A percentile compares a stretch with the other conserved stretches of the same genome.
phyloP scores from a whole-genome alignment of 2,888 invertebrate species.

The Synergus gifuensis region DNA sequence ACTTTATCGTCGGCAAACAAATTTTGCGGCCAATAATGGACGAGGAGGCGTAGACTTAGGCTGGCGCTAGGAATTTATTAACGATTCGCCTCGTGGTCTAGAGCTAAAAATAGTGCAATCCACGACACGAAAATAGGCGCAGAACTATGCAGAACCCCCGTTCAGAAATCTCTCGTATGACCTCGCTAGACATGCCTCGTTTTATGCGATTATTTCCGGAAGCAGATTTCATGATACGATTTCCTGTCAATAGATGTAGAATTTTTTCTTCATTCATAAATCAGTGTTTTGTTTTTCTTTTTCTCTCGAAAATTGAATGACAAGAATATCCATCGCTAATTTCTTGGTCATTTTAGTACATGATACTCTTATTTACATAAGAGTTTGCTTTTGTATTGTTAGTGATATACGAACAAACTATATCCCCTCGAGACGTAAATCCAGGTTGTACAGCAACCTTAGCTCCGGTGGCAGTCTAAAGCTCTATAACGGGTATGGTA shows the following conservation, averaged over 20 bases:
- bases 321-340: too few species aligned
- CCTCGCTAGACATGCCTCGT: slow-evolving; percentile 44
- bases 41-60: slow-evolving; percentile 48
- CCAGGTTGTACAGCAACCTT: not conserved
- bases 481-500: not conserved
- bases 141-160: slow-evolving; percentile 67
- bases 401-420: too few species aligned
- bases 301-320: too few species aligned
- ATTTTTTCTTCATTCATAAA: not conserved
- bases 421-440: not conserved
- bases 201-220: slow-evolving; percentile 31
- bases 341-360: too few species aligned
- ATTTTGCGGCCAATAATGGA: slow-evolving; percentile 39
- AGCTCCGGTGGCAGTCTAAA: not conserved
- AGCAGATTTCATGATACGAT: not conserved
- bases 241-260: not conserved
- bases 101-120: slow-evolving; percentile 66
- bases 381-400: too few species aligned
- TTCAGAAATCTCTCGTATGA: slow-evolving; percentile 62
- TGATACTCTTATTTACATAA: too few species aligned
- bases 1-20: slow-evolving; percentile 29
- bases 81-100: slow-evolving; percentile 56
- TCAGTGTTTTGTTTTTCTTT: too few species aligned
- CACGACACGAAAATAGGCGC: slow-evolving; percentile 68
- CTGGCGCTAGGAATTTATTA: slow-evolving; percentile 61